Conservation (phyloP, 2,888 invertebrate species). For the Drosophila demipolita region DNA sequence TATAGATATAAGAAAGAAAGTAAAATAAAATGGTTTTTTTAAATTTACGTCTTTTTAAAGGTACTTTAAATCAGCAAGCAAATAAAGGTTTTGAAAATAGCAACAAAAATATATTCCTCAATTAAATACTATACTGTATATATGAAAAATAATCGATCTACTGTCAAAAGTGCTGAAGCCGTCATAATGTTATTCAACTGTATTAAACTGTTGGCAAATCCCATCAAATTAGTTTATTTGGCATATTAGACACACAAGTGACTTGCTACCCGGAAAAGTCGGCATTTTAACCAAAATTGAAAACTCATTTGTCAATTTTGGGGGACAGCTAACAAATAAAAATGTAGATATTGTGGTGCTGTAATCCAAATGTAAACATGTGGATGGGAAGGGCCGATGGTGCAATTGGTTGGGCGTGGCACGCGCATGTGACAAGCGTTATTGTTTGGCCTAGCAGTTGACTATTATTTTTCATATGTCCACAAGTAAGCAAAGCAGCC, state of each 20-base stretch:
- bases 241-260: conserved; percentile 10
- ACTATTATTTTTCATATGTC: conserved; percentile 31
- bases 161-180: too few relatives aligned
- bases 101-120: not conserved
- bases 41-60: not conserved
- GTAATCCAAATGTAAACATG: conserved; percentile 59
- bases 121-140: not conserved
- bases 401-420: conserved; percentile 16
- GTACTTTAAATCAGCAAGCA: not conserved
- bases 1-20: not conserved
- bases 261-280: conserved; percentile 24
- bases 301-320: conserved; percentile 55
- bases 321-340: conserved; percentile 36
- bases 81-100: not conserved
- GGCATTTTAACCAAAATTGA: conserved; percentile 24
- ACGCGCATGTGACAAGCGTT: conserved; percentile 19
- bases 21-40: too few relatives aligned
- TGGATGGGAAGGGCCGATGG: not conserved
- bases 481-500: conserved; percentile 52
- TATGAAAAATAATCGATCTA: not conserved
- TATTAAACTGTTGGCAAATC: conserved; percentile 19
- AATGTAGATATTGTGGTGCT: conserved; percentile 42
- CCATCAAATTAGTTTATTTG: conserved; percentile 33
- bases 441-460: conserved; percentile 32
- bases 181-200: not conserved